These are phyloP conservation scores for Drosophila macrospina DNA, from an alignment of 2,888 invertebrate species.

Conservation along the genomic window DNA sequence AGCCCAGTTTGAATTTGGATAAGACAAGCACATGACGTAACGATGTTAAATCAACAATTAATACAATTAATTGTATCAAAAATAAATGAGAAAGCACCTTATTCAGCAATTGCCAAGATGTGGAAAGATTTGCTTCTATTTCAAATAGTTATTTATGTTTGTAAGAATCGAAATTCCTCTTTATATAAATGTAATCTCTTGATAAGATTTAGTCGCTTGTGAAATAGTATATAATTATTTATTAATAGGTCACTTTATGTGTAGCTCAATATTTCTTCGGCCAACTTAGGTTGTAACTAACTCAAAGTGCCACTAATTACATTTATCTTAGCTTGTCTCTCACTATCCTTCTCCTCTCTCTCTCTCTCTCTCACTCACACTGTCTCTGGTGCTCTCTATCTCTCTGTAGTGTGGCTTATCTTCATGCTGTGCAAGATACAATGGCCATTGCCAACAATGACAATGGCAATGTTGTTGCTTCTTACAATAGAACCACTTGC, in stretches of 20 bases:
- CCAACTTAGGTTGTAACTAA: constrained; percentile 22
- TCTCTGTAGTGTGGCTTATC: constrained; percentile 31
- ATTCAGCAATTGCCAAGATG: neutral
- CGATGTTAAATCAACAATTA: neutral
- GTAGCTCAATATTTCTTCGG: constrained; percentile 3
- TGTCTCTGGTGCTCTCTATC: neutral
- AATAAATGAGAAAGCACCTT: neutral
- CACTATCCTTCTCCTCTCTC: neutral
- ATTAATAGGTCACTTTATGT: constrained; percentile 33
- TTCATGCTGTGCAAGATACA: constrained; percentile 45
- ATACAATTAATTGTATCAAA: neutral
- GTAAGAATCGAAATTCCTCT: neutral
- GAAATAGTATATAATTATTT: constrained; percentile 3
- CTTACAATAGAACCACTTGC: constrained; percentile 52
- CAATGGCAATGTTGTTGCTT: constrained; percentile 56
- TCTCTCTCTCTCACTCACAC: neutral
- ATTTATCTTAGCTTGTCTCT: constrained; percentile 47
- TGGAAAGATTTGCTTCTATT: neutral
- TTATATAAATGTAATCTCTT: neutral
- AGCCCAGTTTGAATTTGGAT: neutral
- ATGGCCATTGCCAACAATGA: constrained; percentile 46
- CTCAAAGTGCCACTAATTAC: constrained; percentile 57
- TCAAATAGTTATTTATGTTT: neutral
- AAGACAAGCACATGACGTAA: neutral
- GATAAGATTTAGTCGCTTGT: neutral